Conservation (phyloP, 2,888 invertebrate genomes). For the Macrophya annulata region DNA sequence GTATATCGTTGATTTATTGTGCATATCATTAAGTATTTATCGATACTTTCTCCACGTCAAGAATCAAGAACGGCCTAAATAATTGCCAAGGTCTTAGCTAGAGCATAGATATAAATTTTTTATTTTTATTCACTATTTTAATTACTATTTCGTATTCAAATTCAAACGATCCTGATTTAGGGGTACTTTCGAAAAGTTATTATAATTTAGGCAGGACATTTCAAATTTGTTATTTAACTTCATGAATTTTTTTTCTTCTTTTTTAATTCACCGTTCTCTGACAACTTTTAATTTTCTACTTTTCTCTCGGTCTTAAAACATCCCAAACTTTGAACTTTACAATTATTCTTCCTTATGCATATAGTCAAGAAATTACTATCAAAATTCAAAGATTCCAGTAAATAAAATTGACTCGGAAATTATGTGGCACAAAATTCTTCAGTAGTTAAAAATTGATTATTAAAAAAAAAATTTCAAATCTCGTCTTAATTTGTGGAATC, state of each 20-base stretch:
- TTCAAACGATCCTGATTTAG: not conserved
- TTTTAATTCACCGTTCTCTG: no score
- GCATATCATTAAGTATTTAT: slow-evolving; percentile 14
- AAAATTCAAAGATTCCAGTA: not conserved
- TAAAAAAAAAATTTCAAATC: not conserved
- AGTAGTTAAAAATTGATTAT: not conserved
- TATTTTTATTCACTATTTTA: not conserved
- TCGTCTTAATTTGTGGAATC: not conserved
- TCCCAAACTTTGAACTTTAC: not conserved
- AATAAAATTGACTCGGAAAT: slow-evolving; percentile 13
- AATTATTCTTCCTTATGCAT: not conserved
- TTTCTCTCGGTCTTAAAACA: not conserved
- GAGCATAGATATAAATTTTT: not conserved
- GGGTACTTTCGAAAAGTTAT: not conserved
- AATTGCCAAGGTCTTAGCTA: slow-evolving; percentile 16
- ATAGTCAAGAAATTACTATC: not conserved
- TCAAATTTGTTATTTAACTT: not conserved
- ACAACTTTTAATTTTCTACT: not conserved
- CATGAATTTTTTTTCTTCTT: not conserved
- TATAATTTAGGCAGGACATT: no score
- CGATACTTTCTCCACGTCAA: slow-evolving; percentile 34
- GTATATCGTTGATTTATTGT: not conserved
- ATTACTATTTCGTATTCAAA: slow-evolving; percentile 24
- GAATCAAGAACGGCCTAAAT: slow-evolving; percentile 23
- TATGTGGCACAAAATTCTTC: not conserved